phyloP scores from a whole-genome alignment of 2,888 invertebrate genomes.

The Microchrysa polita region DNA sequence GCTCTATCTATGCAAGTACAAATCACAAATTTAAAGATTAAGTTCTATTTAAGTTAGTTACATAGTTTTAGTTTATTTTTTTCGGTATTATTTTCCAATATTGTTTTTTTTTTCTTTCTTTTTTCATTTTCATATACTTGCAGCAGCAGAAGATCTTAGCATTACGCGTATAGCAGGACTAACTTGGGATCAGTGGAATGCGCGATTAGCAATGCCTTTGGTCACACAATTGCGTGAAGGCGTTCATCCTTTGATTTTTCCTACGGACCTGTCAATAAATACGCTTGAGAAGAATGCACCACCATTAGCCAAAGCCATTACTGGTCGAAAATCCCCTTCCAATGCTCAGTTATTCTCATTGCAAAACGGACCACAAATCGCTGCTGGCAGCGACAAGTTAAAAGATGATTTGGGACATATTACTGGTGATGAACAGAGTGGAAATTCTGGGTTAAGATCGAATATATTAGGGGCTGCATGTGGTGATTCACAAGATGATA shows the following conservation, averaged over 20 bases:
- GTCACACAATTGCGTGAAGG: conserved; percentile 70
- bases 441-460: conserved; percentile 52
- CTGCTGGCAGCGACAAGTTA: conserved; percentile 46
- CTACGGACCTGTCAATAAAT: conserved; percentile 62
- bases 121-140: conserved; percentile 45
- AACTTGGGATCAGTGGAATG: conserved; percentile 80
- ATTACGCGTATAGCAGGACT: conserved; percentile 75
- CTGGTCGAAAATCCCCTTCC: conserved; percentile 55
- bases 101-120: conserved; percentile 33
- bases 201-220: conserved; percentile 77
- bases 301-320: conserved; percentile 54
- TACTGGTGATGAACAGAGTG: conserved; percentile 49
- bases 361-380: conserved; percentile 46
- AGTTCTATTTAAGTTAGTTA: not conserved
- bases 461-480: conserved; percentile 53
- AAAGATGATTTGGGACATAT: conserved; percentile 50
- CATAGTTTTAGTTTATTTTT: not conserved
- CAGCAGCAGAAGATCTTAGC: conserved; percentile 75
- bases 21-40: not conserved
- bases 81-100: conserved; percentile 30
- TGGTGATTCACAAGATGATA: conserved; percentile 50
- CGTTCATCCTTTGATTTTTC: conserved; percentile 63
- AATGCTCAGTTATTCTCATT: conserved; percentile 48
- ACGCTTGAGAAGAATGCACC: conserved; percentile 58
- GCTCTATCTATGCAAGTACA: not conserved